Conservation (phyloP, 2,797 vertebrate genomes). For the Iguana delicatissima region DNA sequence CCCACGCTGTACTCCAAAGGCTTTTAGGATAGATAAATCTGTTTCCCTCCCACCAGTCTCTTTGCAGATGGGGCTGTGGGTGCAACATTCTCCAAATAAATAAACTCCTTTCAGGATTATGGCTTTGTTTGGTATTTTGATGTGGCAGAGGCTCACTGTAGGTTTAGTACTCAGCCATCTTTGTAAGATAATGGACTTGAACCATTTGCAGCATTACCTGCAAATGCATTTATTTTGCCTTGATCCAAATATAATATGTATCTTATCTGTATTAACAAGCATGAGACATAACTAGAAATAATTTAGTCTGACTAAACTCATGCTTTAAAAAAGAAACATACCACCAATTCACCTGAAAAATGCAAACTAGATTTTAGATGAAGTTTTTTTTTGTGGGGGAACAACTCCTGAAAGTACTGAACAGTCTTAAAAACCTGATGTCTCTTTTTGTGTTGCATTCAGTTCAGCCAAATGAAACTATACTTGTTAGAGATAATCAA, state of each 20-base stretch:
- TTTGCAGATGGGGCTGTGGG: background rate
- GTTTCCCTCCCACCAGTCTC: background rate
- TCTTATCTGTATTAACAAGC: background rate
- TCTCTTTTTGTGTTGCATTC: background rate
- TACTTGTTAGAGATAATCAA: background rate
- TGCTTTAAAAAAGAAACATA: background rate
- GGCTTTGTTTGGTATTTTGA: conserved; percentile 5
- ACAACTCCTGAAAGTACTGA: background rate
- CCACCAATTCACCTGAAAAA: background rate
- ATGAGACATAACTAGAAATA: background rate
- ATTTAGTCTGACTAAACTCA: background rate
- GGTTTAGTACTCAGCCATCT: background rate
- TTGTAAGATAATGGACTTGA: background rate
- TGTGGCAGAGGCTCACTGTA: background rate
- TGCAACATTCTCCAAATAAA: conserved; percentile 18
- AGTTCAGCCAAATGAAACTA: background rate
- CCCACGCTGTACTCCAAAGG: conserved; percentile 7
- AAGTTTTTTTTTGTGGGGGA: background rate
- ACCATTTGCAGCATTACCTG: background rate
- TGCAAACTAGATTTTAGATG: background rate
- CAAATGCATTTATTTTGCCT: background rate
- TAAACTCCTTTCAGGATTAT: conserved; percentile 15
- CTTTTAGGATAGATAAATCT: background rate
- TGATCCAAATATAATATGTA: background rate
- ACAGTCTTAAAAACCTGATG: too few relatives aligned